These are phyloP conservation scores for Philonicus albiceps DNA, from an alignment of 2,888 invertebrate genomes.

Conservation along the genomic window DNA sequence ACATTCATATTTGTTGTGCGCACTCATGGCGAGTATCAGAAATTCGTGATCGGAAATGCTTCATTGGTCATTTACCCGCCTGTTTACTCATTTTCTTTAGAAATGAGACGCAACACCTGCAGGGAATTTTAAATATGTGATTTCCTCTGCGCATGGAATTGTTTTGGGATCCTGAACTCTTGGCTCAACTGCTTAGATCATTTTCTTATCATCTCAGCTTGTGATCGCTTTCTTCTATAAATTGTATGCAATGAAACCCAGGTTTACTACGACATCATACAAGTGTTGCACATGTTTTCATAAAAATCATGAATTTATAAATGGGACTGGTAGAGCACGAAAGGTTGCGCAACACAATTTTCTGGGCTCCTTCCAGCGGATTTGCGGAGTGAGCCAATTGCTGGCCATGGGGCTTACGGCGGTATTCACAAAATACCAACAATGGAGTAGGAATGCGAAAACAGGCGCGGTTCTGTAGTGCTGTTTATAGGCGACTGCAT, in stretches of 20 bases:
- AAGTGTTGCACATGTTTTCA: neutral
- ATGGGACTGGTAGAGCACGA: slow-evolving; percentile 6
- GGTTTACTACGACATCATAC: neutral
- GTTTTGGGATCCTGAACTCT: neutral
- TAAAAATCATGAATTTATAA: neutral
- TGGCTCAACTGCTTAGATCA: neutral
- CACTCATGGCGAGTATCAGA: neutral
- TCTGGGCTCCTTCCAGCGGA: neutral
- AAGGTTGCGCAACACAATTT: neutral
- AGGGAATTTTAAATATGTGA: neutral
- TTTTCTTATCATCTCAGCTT: neutral
- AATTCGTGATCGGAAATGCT: slow-evolving; percentile 33
- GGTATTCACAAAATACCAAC: neutral
- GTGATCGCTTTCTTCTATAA: neutral
- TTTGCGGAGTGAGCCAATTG: neutral
- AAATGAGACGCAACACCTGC: neutral
- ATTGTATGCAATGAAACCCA: neutral
- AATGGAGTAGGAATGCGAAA: slow-evolving; percentile 13
- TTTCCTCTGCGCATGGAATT: neutral
- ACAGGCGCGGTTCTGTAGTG: neutral
- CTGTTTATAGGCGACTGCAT: neutral
- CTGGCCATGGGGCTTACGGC: neutral
- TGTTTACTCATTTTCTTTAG: slow-evolving; percentile 11
- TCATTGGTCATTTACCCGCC: slow-evolving; percentile 22
- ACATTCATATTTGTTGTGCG: neutral